Conservation (phyloP, 2,797 vertebrate species). For the Loriculus beryllinus region DNA sequence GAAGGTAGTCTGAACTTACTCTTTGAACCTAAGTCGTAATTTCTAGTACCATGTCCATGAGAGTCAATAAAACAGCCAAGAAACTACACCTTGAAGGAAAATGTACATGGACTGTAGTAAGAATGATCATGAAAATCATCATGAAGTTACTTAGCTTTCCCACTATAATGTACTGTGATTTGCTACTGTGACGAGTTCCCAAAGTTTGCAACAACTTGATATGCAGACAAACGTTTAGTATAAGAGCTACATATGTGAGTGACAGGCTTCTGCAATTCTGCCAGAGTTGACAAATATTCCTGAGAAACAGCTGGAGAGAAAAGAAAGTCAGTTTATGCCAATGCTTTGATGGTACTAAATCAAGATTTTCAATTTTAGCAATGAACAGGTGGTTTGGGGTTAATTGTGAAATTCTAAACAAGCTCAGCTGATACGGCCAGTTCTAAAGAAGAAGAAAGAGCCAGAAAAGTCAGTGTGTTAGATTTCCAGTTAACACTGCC, state of each 20-base stretch:
- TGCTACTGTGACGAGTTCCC: not conserved
- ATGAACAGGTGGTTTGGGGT: not conserved
- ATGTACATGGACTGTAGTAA: not conserved
- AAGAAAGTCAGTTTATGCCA: not conserved
- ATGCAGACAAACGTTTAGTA: not conserved
- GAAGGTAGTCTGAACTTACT: no score
- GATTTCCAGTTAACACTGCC: not conserved
- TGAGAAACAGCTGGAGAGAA: not conserved
- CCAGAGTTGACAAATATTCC: not conserved
- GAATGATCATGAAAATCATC: not conserved
- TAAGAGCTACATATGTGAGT: not conserved
- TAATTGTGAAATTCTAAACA: not conserved
- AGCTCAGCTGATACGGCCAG: not conserved
- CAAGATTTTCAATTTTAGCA: not conserved
- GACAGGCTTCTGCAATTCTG: not conserved
- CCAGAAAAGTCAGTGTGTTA: not conserved
- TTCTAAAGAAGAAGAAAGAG: not conserved
- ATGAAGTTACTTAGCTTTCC: not conserved
- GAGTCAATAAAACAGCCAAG: not conserved
- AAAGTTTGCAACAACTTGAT: not conserved
- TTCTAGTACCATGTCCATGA: not conserved
- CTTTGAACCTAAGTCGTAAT: not conserved
- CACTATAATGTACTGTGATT: not conserved
- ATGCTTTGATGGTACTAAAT: not conserved
- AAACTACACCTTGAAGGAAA: not conserved